These are phyloP conservation scores for Orthonyx spaldingii DNA, from an alignment of 2,113 vertebrate genomes.

Conservation along the genomic window DNA sequence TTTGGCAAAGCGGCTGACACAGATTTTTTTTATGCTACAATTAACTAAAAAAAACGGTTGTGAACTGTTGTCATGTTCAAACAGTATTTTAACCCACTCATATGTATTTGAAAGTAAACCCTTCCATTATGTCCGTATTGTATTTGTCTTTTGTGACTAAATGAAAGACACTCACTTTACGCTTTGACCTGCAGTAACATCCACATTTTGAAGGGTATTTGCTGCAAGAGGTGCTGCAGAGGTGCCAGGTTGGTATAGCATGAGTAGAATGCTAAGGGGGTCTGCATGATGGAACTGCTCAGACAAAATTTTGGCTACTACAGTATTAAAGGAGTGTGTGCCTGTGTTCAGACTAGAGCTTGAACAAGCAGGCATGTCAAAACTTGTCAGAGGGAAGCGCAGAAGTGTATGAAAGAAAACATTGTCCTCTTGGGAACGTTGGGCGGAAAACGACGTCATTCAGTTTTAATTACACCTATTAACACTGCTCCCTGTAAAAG, in stretches of 20 bases:
- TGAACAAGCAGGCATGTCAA: neutral
- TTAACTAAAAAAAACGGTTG: neutral
- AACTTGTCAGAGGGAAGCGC: neutral
- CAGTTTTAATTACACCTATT: slow-evolving; percentile 41
- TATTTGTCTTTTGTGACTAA: neutral
- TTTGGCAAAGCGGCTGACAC: slow-evolving; percentile 15
- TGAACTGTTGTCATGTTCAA: neutral
- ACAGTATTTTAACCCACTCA: neutral
- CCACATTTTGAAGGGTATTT: neutral
- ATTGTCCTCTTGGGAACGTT: neutral
- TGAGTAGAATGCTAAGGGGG: neutral
- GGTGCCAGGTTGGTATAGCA: neutral
- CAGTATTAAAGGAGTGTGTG: neutral
- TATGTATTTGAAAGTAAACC: neutral
- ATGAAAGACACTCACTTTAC: neutral
- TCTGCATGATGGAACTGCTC: neutral
- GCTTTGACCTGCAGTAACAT: neutral
- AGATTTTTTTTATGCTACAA: neutral
- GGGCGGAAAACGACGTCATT: neutral
- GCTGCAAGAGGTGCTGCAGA: neutral
- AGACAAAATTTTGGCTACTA: neutral
- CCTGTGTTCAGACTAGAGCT: neutral
- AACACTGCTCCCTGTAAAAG: neutral
- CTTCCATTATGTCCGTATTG: neutral
- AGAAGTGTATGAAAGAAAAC: slow-evolving; percentile 14